A percentile compares a stretch with the other conserved stretches of the same genome.
Conservation (phyloP, 1,140 invertebrate genomes). For the Drosophila hydei region DNA sequence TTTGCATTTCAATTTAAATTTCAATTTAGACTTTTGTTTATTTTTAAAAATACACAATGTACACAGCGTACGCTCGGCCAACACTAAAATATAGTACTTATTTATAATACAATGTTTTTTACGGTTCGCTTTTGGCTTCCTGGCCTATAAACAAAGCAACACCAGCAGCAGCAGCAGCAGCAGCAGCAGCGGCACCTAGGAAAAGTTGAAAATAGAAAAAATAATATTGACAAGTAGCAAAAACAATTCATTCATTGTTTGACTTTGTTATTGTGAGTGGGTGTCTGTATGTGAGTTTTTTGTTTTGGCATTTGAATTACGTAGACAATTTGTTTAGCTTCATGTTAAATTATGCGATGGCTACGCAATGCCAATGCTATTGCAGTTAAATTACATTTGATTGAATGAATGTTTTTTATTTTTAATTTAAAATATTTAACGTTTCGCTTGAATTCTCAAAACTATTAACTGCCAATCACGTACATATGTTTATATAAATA, state of each 20-base stretch:
- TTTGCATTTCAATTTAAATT: conserved; percentile 71
- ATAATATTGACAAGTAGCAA: conserved; percentile 76
- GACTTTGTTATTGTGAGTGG: conserved; percentile 24
- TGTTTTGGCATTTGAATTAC: conserved; percentile 17
- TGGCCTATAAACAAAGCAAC: conserved; percentile 68
- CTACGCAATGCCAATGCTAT: too few species aligned
- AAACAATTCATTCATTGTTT: conserved; percentile 81
- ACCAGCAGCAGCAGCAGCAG: conserved; percentile 2
- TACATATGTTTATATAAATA: too few species aligned
- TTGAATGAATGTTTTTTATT: not conserved
- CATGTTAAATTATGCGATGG: conserved; percentile 20
- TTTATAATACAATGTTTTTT: conserved; percentile 78
- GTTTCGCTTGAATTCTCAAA: not conserved
- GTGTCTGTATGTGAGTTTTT: conserved; percentile 4
- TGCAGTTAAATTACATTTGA: conserved; percentile 11
- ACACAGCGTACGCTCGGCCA: conserved; percentile 28
- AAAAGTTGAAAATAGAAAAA: conserved; percentile 45
- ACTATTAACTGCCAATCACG: not conserved
- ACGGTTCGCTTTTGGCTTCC: conserved; percentile 57
- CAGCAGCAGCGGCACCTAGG: not conserved
- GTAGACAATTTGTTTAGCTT: conserved; percentile 26
- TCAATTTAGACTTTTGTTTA: conserved; percentile 53
- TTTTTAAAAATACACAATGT: conserved; percentile 40
- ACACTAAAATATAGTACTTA: conserved; percentile 51
- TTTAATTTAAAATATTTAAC: not conserved